These are phyloP conservation scores for Thereva nobilitata DNA, from an alignment of 2,888 invertebrate genomes.

Conservation along the genomic window DNA sequence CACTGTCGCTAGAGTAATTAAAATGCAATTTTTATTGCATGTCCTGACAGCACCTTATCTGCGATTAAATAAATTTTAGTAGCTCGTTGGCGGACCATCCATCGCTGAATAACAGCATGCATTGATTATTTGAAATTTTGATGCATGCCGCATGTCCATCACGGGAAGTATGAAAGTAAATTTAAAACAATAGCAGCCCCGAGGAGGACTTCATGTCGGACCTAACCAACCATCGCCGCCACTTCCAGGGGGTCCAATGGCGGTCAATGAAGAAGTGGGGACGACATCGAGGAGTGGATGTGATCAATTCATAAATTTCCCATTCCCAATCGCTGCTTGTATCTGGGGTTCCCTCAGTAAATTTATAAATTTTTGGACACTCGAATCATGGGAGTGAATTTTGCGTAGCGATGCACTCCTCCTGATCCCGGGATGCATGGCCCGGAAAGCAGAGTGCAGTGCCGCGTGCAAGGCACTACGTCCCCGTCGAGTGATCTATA, in stretches of 20 bases:
- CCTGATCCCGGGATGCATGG: neutral
- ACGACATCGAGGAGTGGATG: conserved; percentile 16
- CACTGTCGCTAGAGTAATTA: conserved; percentile 59
- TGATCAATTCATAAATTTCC: conserved; percentile 37
- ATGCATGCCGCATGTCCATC: conserved; percentile 27
- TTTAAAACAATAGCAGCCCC: conserved; percentile 23
- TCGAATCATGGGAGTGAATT: conserved; percentile 26
- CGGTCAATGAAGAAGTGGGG: neutral
- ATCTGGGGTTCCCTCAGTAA: conserved; percentile 21
- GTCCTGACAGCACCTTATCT: conserved; percentile 17
- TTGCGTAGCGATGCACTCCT: conserved; percentile 25
- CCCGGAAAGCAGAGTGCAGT: conserved; percentile 11
- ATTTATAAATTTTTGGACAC: conserved; percentile 37
- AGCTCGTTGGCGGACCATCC: neutral
- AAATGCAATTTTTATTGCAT: conserved; percentile 56
- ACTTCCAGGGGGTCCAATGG: neutral
- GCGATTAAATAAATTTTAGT: conserved; percentile 17
- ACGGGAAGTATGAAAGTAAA: conserved; percentile 29
- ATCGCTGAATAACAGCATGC: conserved; percentile 14
- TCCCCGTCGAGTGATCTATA: conserved; percentile 28
- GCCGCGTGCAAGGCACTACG: conserved; percentile 26
- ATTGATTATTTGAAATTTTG: conserved; percentile 37
- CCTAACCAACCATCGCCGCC: conserved; percentile 6
- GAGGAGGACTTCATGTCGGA: neutral
- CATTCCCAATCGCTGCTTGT: conserved; percentile 27